These are phyloP conservation scores for Parnassius orleans DNA, from an alignment of 2,888 invertebrate genomes.

Conservation along the genomic window DNA sequence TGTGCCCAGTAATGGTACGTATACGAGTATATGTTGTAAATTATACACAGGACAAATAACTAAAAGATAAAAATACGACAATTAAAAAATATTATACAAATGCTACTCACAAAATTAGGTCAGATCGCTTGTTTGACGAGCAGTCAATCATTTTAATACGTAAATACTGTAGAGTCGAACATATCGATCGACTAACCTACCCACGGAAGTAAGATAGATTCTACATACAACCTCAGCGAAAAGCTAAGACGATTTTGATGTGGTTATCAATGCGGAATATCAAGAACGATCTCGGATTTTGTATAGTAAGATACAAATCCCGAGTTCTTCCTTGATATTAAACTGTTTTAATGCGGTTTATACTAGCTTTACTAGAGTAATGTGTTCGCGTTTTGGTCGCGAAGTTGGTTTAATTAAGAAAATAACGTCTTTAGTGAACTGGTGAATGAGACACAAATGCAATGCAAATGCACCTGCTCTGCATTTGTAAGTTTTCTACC, in stretches of 20 bases:
- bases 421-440: constrained; percentile 10
- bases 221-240: constrained; percentile 53
- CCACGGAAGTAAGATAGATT: constrained; percentile 41
- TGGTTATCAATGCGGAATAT: no score
- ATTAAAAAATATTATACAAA: no score
- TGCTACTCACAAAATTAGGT: no score
- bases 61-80: no score
- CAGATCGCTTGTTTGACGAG: no score
- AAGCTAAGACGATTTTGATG: constrained; percentile 48
- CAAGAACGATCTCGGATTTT: no score
- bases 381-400: constrained; percentile 57
- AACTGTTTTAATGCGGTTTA: constrained; percentile 73
- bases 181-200: constrained; percentile 45
- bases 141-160: not conserved
- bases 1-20: no score
- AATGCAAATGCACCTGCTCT: no score
- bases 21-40: no score
- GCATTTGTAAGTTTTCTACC: no score
- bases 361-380: constrained; percentile 76
- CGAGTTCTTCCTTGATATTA: constrained; percentile 61
- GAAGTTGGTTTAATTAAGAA: constrained; percentile 62
- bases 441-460: not conserved
- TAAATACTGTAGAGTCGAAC: not conserved
- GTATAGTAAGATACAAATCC: constrained; percentile 23
- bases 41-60: no score